A percentile compares a stretch with the other conserved stretches of the same genome.
These are phyloP conservation scores for Halcyon chelicuti DNA, from an alignment of 2,797 vertebrate genomes.

Conservation along the genomic window DNA sequence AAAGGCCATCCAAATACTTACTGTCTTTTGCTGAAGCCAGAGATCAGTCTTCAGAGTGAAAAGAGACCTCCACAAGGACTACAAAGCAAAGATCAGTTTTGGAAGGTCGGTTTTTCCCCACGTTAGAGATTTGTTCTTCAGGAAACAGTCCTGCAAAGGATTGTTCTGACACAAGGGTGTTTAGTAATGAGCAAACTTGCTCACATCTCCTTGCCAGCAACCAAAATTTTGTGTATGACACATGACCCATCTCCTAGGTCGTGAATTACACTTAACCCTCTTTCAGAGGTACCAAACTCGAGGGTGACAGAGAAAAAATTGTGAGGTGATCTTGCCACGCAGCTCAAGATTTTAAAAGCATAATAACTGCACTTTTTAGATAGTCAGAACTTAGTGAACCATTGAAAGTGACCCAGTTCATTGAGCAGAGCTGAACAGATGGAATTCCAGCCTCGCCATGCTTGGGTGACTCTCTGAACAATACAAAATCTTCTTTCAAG, in stretches of 20 bases:
- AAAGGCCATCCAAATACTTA: background rate
- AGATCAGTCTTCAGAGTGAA: background rate
- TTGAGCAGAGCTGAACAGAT: conserved; percentile 83
- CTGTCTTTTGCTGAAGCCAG: background rate
- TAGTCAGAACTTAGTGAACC: conserved; percentile 82
- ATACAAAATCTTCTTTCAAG: conserved; percentile 73
- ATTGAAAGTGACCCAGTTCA: conserved; percentile 81
- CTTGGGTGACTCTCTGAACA: conserved; percentile 69
- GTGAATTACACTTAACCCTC: background rate
- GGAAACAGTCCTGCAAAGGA: background rate
- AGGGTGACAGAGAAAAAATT: conserved; percentile 45
- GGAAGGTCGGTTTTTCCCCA: conserved; percentile 9
- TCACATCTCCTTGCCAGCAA: background rate
- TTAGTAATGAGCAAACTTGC: background rate
- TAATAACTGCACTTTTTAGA: conserved; percentile 83
- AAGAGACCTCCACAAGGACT: background rate
- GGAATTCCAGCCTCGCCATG: conserved; percentile 76
- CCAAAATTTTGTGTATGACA: background rate
- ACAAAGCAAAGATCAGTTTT: background rate
- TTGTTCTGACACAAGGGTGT: background rate
- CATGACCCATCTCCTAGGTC: background rate
- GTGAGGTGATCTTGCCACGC: conserved; percentile 65
- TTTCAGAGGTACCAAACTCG: conserved; percentile 50
- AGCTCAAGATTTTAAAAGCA: conserved; percentile 78
- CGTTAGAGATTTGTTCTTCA: background rate